phyloP scores from a whole-genome alignment of 2,113 vertebrate genomes.

The Vimba vimba region DNA sequence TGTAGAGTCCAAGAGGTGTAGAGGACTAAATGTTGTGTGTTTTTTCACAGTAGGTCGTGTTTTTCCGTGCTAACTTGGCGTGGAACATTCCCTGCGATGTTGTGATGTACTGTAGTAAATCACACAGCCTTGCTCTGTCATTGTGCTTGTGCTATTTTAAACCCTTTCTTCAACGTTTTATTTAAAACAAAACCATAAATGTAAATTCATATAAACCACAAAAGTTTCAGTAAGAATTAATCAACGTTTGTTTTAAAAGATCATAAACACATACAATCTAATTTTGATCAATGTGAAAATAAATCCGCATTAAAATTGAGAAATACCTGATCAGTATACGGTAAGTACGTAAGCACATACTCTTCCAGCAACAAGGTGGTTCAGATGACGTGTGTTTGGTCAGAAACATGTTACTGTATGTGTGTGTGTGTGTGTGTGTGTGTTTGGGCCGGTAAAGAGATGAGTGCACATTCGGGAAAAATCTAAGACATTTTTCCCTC shows the following conservation, averaged over 20 bases:
- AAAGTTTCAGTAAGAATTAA: no score
- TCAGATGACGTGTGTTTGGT: constrained; percentile 34
- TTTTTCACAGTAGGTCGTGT: not conserved
- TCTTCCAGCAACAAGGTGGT: not conserved
- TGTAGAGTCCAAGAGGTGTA: not conserved
- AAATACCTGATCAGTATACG: not conserved
- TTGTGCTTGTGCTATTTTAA: constrained; percentile 3
- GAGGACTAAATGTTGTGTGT: constrained; percentile 11
- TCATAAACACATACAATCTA: not conserved
- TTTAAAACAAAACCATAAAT: not conserved
- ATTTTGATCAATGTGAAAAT: not conserved
- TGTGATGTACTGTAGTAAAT: constrained; percentile 19
- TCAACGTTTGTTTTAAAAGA: not conserved
- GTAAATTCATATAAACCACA: not conserved
- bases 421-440: constrained; percentile 13
- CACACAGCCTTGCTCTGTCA: not conserved
- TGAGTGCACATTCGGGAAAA: constrained; percentile 70
- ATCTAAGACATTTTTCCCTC: constrained; percentile 33
- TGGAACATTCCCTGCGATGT: constrained; percentile 4
- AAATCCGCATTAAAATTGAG: not conserved
- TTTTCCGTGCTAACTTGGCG: not conserved
- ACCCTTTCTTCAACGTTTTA: not conserved
- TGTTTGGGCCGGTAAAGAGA: constrained; percentile 57
- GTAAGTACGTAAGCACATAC: not conserved
- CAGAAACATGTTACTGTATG: constrained; percentile 32